Base-by-base conservation (phyloP, 2,888 invertebrate genomes). In the Erannis defoliaria region DNA sequence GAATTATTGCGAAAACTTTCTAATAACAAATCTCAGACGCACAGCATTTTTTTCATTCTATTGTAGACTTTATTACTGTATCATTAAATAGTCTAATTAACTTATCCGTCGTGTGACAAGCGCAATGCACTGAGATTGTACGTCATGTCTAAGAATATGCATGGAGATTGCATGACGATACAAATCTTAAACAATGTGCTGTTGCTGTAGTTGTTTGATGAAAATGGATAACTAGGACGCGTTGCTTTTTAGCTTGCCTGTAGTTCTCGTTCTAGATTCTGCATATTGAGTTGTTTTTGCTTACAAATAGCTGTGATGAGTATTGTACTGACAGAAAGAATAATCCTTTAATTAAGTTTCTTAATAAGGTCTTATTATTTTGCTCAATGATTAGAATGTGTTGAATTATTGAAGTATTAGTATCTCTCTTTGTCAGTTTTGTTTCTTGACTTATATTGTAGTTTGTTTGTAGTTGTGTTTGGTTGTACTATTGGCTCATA, bases 141-240 rank as follows among this genome's bases (percentile, higher is more conserved):
- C 38, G 31, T 46, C 46, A 38, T 45, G 38, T 55, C 18, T 16
- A 33, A 49, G 35, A 58, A 38, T 37, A 29, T 29, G 43, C 50
- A 50, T 57, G 35, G 35, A 50, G 43, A 57, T 55, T 46, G 45
- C 38, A 51, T 38, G 58, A 58, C 38, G 51, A 51, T 46, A 35
- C 38, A 16, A 21, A 58, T 58, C 45, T 45, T 26, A 6, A 16
- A 53, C 19, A 19, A 40, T 19, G 10, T 40, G 18, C 33, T 55
- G 8, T 48, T 31, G 37, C 29, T 51, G 12, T 18, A 37, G 37
- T 37, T 42, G 45, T 55, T 37, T 26, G 16, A 48, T 33, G 31
- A 31, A 40, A 45, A 45, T 45, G 9, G 43, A 26, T 56, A 56
- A 56, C 21, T 48, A 57, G 51, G 23, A 43, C 43, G 37, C 37